phyloP scores from a whole-genome alignment of 2,888 invertebrate genomes.

The Poecilobothrus nobilitatus region DNA sequence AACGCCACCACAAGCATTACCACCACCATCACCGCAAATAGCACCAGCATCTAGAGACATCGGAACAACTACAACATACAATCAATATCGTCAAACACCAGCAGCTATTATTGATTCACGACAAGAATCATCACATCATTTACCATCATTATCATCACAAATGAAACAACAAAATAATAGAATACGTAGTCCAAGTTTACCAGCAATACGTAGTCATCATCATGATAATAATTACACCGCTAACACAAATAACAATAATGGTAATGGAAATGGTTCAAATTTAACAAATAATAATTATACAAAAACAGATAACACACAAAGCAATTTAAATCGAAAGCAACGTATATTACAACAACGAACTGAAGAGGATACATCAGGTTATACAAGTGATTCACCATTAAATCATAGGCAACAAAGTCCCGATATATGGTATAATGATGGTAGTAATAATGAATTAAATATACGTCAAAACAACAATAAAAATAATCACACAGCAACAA shows the following conservation, averaged over 20 bases:
- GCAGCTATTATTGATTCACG: conserved; percentile 11
- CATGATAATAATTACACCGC: conserved; percentile 25
- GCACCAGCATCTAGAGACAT: conserved; percentile 19
- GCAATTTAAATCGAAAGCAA: conserved; percentile 20
- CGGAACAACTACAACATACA: too few relatives aligned
- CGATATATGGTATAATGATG: conserved; percentile 44
- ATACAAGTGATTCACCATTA: conserved; percentile 63
- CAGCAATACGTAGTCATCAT: conserved; percentile 50
- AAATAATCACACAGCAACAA: conserved; percentile 29
- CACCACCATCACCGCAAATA: conserved; percentile 23
- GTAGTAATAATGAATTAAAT: conserved; percentile 25
- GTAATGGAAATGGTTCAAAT: conserved; percentile 23
- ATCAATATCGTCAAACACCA: not conserved
- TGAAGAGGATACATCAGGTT: conserved; percentile 73
- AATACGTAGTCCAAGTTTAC: conserved; percentile 57
- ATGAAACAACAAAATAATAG: conserved; percentile 13
- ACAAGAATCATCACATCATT: conserved; percentile 16
- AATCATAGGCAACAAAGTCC: conserved; percentile 43
- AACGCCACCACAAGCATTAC: not conserved
- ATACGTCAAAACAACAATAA: conserved; percentile 30
- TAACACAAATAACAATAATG: conserved; percentile 19
- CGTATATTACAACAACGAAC: conserved; percentile 42
- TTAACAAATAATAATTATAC: conserved; percentile 40
- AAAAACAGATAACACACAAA: conserved; percentile 36
- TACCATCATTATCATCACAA: conserved; percentile 15